Conservation (phyloP, 2,113 vertebrate genomes). For the Colossoma macropomum region DNA sequence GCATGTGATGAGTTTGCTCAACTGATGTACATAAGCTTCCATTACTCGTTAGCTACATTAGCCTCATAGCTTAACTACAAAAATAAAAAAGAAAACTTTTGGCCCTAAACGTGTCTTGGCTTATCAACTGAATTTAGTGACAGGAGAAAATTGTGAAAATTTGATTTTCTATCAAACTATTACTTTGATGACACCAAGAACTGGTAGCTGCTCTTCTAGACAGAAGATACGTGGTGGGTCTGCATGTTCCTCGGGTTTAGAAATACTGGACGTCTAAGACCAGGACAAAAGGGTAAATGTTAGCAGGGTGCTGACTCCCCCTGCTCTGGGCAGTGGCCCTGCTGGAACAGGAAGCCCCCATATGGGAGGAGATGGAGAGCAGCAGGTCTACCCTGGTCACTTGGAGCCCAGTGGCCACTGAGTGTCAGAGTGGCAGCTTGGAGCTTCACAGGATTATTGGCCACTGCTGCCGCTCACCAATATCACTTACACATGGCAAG, state of each 20-base stretch:
- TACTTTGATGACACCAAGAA: too few species aligned
- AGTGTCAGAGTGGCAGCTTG: conserved; percentile 52
- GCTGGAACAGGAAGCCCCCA: conserved; percentile 55
- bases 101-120: too few species aligned
- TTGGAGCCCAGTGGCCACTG: conserved; percentile 27
- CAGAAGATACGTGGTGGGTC: too few species aligned
- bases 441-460: conserved; percentile 49
- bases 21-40: too few species aligned
- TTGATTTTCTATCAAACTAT: too few species aligned
- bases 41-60: too few species aligned
- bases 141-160: too few species aligned
- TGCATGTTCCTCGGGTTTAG: too few species aligned
- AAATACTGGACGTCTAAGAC: background rate
- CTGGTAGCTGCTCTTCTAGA: background rate
- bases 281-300: conserved; percentile 36
- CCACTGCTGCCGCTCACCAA: conserved; percentile 55
- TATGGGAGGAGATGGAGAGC: conserved; percentile 50
- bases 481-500: conserved; percentile 56
- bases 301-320: conserved; percentile 24
- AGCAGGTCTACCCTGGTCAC: conserved; percentile 52
- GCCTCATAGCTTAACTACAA: too few species aligned
- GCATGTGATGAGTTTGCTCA: too few species aligned
- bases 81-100: too few species aligned
- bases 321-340: conserved; percentile 29
- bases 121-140: too few species aligned